Evolutionary conservation across 2,888 invertebrate genomes (phyloP).

Genomic region (Clostera curtula): DNA sequence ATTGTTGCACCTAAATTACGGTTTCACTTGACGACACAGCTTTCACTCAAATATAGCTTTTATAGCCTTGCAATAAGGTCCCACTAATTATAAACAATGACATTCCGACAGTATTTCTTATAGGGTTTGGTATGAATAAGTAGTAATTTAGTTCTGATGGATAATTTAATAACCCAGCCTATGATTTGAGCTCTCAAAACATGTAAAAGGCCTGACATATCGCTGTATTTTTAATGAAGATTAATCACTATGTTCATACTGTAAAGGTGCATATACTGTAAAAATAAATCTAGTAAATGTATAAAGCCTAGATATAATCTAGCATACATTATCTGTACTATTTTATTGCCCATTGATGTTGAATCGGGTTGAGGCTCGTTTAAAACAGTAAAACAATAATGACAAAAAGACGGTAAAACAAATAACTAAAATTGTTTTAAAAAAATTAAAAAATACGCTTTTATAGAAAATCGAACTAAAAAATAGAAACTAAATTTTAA

Average conservation of each 20-base stretch:
- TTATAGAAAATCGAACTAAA: no score
- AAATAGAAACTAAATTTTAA: no score
- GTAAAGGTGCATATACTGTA: background rate
- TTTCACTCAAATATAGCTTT: conserved; percentile 3
- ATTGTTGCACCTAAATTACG: conserved; percentile 11
- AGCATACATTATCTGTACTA: background rate
- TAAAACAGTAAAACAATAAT: no score
- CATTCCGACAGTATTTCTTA: conserved; percentile 2
- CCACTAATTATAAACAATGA: background rate
- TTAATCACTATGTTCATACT: conserved; percentile 7
- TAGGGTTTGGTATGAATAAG: conserved; percentile 20
- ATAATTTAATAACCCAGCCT: conserved; percentile 27
- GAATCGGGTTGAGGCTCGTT: no score
- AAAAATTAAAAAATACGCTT: no score
- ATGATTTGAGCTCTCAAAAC: conserved; percentile 15
- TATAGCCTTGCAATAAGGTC: background rate
- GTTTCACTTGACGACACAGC: background rate
- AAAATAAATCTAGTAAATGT: background rate
- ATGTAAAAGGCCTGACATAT: conserved; percentile 18
- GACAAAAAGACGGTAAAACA: no score
- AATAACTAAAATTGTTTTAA: no score
- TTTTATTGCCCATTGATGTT: no score
- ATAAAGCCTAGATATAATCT: background rate
- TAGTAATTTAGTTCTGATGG: conserved; percentile 24
- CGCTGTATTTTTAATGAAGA: conserved; percentile 18